Evolutionary conservation across 1,140 invertebrate species (phyloP), one percentile per base, ranked within the genome.

Genomic region (Nomia melanderi): DNA sequence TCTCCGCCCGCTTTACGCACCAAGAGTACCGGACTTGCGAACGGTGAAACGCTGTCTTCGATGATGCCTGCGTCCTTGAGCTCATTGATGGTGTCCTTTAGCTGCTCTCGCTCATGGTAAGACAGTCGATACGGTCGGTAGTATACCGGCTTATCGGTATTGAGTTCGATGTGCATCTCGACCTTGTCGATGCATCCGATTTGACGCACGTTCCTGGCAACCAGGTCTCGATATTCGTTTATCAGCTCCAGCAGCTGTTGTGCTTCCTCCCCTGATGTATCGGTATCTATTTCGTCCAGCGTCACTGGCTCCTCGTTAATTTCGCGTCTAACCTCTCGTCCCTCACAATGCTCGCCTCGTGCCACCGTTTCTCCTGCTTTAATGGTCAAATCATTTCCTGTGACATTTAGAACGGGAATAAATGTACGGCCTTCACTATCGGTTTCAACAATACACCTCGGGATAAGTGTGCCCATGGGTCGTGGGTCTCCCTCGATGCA

Each of bases 341-440:
- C 50, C 50, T 54, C 50, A n/a, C 50, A 54, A n/a, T 0, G n/a
- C 11, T 54, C 50, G 6, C n/a, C 50, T 25, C 50, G 50, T n/a
- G 8, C 8, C n/a, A 54, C 8, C 1, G 63, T 60, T 14, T 69
- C 56, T 1, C 71, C 65, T 44, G 41, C 12, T 17, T 69, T 9
- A n/a, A 79, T 66, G 27, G 17, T 56, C 14, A 74, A 31, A 8
- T 63, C 29, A 2, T 56, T 47, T 0, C 44, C 39, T 1, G 41
- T 56, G 1, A 69, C 20, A 44, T 79, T 79, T 47, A 74, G 36
- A 14, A 79, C 44, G 20, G 71, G 71, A 23, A 79, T 59, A 23
- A 69, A n/a, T 5, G 70, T 59, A 17, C 56, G 25, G 0, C 65
- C 60, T 54, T 44, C 41, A 1, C 12, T 9, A n/a, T 50, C 44